Evolutionary conservation across 2,888 invertebrate genomes (phyloP), one percentile per base, ranked within the genome.

Genomic region (Tachina lurida): DNA sequence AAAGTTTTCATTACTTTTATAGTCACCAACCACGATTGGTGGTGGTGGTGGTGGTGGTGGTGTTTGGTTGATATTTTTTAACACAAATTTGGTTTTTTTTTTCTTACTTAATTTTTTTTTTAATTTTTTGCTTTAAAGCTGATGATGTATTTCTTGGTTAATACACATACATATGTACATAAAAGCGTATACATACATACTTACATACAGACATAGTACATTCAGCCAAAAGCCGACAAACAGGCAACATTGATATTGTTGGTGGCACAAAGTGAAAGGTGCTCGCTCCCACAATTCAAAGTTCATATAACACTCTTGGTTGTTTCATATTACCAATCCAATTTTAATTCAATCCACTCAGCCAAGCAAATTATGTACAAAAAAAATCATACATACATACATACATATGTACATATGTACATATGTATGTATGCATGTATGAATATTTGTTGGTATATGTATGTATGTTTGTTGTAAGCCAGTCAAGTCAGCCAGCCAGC

Each of bases 231-330:
- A 62, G 68, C 60, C 58, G 68, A 49, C 67, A 75, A 75, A 65
- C 63, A 62, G 45, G 31, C 17, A 43, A 78, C 60, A 70, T 86
- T 67, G 83, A 87, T 87, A 89, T 65, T 76, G 65, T 58, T 85
- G 56, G 71, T 81, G 60, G 78, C 87, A 75, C 63, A 83, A 88
- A 88, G 88, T 88, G 88, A 88, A 88, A 88, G 88, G 88, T 88
- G 87, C 80, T 86, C 86, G 83, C 88, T 87, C 88, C 87, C 88
- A 88, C 88, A 88, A 88, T 83, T 86, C 86, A 87, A 86, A 84
- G 87, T 87, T 86, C 81, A 87, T 73, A 87, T 45, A 81, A 81
- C 39, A 65, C 63, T 62, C 17, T 10, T 58, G 70, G 58, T 43
- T 86, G 86, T 76, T 86, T 86, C 79, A 80, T 80, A 80, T 86